Evolutionary conservation across 2,797 vertebrate genomes (phyloP), one percentile per base, ranked within the genome.

Genomic region (Platalea minor): DNA sequence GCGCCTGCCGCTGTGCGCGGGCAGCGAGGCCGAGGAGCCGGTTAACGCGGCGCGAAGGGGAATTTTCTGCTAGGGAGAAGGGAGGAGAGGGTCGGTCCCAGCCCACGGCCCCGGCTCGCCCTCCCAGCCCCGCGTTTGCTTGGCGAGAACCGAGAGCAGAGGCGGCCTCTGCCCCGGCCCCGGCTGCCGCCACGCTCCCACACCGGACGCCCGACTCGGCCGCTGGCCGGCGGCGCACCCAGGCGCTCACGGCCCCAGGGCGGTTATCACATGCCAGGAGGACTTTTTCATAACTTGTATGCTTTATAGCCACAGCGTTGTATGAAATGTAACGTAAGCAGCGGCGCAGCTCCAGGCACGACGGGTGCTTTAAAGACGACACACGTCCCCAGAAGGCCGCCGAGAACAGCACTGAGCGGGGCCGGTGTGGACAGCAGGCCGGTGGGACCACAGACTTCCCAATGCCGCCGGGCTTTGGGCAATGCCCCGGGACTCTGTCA

Each of bases 391-490:
- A 23, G 54, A 54, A 31, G 0, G 10, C 15, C 10, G 15, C 33
- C 5, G 4, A 2, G 11, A 60, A 13, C 0, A 3, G 33, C 37
- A 3, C 35, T 1, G 25, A 17, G 41, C 3, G 20, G 7, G 21
- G 2, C 28, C 12, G 2, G 4, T 3, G 33, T 4, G 75, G 65
- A 7, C 8, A 7, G 70, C 20, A 9, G 28, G 0, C 7, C 1
- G 4, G 13, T 2, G 35, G 53, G 64, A 35, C 17, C 43, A 5
- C 33, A 1, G 43, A 2, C 18, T 20, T 5, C 23, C 37, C 45
- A 0, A 0, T 4, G 17, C 18, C 9, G 0, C n/a, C 2, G 39
- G 28, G 48, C n/a, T 73, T 6, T 9, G 23, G 31, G 25, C 68
- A 33, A 0, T 50, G 37, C 31, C n/a, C 51, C 0, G 7, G 1